These are phyloP conservation scores for Pandemis heparana DNA, from an alignment of 2,888 invertebrate species.

Conservation along the genomic window DNA sequence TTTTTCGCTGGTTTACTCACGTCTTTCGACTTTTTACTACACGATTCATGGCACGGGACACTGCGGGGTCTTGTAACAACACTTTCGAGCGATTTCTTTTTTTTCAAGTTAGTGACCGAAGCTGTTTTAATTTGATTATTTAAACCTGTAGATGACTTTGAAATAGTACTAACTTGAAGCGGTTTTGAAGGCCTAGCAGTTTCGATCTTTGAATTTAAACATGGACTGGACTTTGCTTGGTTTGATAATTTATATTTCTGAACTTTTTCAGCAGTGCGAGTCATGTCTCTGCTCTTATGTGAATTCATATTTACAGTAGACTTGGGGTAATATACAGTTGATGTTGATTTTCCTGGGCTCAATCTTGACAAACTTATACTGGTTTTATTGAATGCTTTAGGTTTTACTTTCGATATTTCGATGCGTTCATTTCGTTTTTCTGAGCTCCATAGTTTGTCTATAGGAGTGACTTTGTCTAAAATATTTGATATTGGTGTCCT, in stretches of 20 bases:
- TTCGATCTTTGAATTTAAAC: slow-evolving; percentile 56
- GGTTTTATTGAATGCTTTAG: slow-evolving; percentile 59
- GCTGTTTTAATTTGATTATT: slow-evolving; percentile 72
- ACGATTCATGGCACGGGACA: slow-evolving; percentile 70
- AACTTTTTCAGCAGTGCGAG: slow-evolving; percentile 78
- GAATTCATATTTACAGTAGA: slow-evolving; percentile 55
- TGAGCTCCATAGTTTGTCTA: slow-evolving; percentile 85
- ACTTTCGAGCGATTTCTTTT: slow-evolving; percentile 72
- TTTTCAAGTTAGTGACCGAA: slow-evolving; percentile 72
- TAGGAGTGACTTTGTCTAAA: slow-evolving; percentile 80
- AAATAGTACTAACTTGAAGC: slow-evolving; percentile 65
- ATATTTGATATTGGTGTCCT: slow-evolving; percentile 81
- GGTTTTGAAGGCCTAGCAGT: slow-evolving; percentile 59
- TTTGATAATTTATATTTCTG: slow-evolving; percentile 72
- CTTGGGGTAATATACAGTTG: slow-evolving; percentile 49
- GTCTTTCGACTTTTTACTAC: slow-evolving; percentile 70
- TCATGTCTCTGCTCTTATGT: slow-evolving; percentile 79
- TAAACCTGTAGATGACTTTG: slow-evolving; percentile 60
- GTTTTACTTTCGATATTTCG: slow-evolving; percentile 67
- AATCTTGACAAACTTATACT: slow-evolving; percentile 50
- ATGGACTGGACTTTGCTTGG: slow-evolving; percentile 70
- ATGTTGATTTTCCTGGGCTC: slow-evolving; percentile 46
- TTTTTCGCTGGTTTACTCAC: slow-evolving; percentile 60
- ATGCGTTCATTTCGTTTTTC: slow-evolving; percentile 80
- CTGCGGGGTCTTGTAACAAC: slow-evolving; percentile 66